Base-by-base conservation (phyloP, 2,888 invertebrate genomes). In the Hydrotaea diabolus region DNA sequence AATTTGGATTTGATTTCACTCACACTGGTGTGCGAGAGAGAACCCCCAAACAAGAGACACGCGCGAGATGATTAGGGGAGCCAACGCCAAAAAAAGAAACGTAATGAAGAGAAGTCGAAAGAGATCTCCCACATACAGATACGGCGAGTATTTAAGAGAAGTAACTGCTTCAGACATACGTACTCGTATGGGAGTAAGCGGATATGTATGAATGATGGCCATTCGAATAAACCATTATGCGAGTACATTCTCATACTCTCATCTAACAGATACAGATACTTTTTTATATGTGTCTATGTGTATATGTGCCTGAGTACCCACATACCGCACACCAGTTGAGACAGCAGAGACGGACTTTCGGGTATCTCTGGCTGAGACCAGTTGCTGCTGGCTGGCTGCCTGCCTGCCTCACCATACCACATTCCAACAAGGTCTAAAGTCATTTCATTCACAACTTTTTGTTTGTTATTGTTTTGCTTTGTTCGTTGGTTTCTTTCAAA, bases 361-460 rank as follows among this genome's bases (percentile, higher is more conserved):
- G 59, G 77, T 86, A 82, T 87, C 82, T 86, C 79, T 86, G 85
- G 82, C 79, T 86, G 82, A 57, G 85, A 81, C 89, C 88, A 89
- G 88, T 90, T 90, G 89, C 87, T 87, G 87, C 43, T 89, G 89
- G 88, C 89, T 31, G 15, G 89, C 87, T 87, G 88, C 89, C 88
- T 89, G 88, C 87, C 59, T 89, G 89, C 88, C 90, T 89, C 90
- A 88, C 82, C 78, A 88, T 87, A 88, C 89, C 90, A 88, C 91
- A 91, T 91, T 91, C 90, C 90, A 89, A 81, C 83, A 89, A 90
- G 89, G 89, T 90, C 88, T 89, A 88, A 86, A 89, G 89, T 90
- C 89, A 90, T 89, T 92, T 91, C 91, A 91, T 92, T 91, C 92
- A 91, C 91, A 91, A 91, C 89, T 91, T 90, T 88, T 31, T 31